Percentiles rank a stretch among this genome's conserved stretches.
These are phyloP conservation scores for Callocephalon fimbriatum DNA, from an alignment of 2,113 vertebrate species.

Conservation along the genomic window DNA sequence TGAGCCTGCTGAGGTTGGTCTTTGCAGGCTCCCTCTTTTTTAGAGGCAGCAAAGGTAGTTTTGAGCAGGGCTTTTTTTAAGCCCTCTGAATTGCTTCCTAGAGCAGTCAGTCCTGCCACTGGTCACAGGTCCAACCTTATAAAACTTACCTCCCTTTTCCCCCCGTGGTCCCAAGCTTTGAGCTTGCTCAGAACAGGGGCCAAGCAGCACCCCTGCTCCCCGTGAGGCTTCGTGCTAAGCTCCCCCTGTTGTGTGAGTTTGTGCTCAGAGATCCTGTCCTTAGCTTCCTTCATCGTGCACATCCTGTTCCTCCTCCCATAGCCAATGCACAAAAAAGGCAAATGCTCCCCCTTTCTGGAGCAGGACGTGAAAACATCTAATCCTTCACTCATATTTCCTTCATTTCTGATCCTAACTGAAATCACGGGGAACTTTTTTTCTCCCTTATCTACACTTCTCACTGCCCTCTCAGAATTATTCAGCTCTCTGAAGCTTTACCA, in stretches of 20 bases:
- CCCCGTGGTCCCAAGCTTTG: background rate
- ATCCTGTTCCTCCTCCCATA: background rate
- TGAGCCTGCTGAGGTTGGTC: background rate
- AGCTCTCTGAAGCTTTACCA: constrained; percentile 12
- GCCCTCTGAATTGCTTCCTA: background rate
- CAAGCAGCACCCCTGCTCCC: background rate
- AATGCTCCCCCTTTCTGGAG: background rate
- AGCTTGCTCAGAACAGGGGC: background rate
- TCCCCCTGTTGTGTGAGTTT: background rate
- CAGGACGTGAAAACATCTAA: background rate
- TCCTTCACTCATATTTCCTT: background rate
- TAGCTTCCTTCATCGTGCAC: background rate
- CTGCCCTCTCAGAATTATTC: constrained; percentile 29
- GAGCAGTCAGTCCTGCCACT: fast-evolving
- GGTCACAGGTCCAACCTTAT: background rate
- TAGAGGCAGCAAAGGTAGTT: background rate
- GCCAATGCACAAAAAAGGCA: background rate
- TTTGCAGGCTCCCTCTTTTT: background rate
- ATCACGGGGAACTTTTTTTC: background rate
- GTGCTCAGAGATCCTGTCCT: background rate
- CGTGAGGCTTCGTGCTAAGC: background rate
- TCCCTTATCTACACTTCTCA: background rate
- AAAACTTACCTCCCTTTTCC: background rate
- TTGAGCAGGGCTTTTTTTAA: background rate
- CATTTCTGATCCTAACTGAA: background rate